Evolutionary conservation across 2,888 invertebrate species (phyloP).

Genomic region (Temnothorax ravouxi): DNA sequence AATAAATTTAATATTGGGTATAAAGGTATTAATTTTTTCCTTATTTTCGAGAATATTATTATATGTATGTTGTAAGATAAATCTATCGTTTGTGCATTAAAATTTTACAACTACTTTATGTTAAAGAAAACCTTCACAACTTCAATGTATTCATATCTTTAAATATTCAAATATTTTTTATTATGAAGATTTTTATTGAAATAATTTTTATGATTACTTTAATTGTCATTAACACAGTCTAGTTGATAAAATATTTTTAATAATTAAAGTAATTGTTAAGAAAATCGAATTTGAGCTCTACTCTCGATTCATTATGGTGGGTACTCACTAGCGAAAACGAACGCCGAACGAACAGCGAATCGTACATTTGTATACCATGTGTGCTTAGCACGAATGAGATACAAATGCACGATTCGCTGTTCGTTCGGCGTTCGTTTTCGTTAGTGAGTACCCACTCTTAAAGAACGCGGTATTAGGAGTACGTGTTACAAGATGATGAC

Average conservation of each 20-base stretch:
- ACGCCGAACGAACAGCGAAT: too few species aligned
- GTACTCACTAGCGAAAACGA: too few species aligned
- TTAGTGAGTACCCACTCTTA: too few species aligned
- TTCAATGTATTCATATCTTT: background rate
- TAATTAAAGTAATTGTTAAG: background rate
- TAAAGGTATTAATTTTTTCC: background rate
- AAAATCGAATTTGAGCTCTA: background rate
- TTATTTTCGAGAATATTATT: background rate
- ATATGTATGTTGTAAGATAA: background rate
- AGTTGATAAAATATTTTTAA: background rate
- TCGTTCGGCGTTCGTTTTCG: too few species aligned
- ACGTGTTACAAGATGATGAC: conserved; percentile 11
- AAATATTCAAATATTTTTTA: background rate
- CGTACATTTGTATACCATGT: too few species aligned
- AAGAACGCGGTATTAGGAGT: background rate
- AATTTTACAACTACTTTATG: background rate
- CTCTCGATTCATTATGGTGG: background rate
- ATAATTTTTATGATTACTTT: background rate
- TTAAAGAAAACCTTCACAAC: background rate
- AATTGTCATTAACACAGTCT: background rate
- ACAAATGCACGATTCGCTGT: too few species aligned
- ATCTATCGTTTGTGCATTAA: background rate
- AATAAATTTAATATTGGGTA: background rate
- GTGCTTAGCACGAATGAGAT: too few species aligned
- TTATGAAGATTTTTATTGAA: background rate